Evolutionary conservation across 2,888 invertebrate genomes (phyloP), one percentile per base, ranked within the genome.

Genomic region (Heliconius ismenius): DNA sequence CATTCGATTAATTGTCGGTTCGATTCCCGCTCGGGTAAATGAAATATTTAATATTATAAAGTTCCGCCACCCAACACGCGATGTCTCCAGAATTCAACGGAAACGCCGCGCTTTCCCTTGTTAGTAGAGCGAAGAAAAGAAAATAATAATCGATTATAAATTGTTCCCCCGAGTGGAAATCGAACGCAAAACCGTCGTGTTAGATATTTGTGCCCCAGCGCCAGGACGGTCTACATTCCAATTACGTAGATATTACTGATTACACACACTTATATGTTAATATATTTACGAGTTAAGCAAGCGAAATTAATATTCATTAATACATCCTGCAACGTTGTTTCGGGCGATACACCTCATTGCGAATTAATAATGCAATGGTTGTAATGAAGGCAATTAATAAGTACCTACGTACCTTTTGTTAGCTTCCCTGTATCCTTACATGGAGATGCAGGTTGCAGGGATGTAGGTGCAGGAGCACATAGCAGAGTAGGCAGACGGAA

Each of bases 211-310:
- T 21, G 54, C 54, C 54, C 9, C 2, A n/a, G 54, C n/a, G 3
- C 10, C 4, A 58, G 3, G 1, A 58, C 10, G 10, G 58, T 3
- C 58, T n/a, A 58, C 58, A 10, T 54, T 21, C 54, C 43, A 49
- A 49, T 49, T 49, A 65, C 11, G 39, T 39, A 24, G 24, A 24
- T 67, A 67, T 67, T 67, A 67, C 24, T 43, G 67, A 67, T 65
- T 65, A 39, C 64, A n/a, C 36, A 24, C 24, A 65, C 67, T 26
- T 26, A 26, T 26, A 67, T 67, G 24, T 24, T 67, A 24, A 39
- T 15, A 24, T 67, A 43, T 43, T 67, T 43, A 43, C 24, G 39
- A 24, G 39, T n/a, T 65, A 24, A 39, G 65, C 39, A 24, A 39
- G 65, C 36, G n/a, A 67, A 43, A 43, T 43, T 43, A 67, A 26